These are phyloP conservation scores for Psilanteris sp. DNA, from an alignment of 1,140 invertebrate genomes.

Conservation along the genomic window DNA sequence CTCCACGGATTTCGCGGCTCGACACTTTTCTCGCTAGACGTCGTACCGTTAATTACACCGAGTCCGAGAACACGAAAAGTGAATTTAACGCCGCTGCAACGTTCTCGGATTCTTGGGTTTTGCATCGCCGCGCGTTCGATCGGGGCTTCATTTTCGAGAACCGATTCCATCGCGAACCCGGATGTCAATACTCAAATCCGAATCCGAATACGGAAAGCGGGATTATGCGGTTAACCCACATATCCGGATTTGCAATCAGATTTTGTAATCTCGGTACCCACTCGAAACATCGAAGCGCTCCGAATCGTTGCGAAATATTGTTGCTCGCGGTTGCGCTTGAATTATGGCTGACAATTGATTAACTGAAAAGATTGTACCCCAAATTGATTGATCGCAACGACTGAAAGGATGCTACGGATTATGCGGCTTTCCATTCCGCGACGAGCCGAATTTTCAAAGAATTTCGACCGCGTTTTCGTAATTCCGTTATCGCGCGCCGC, in stretches of 20 bases:
- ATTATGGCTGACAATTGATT: no score
- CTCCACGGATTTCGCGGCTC: conserved; percentile 22
- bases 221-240: conserved; percentile 25
- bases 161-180: conserved; percentile 2
- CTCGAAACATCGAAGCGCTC: conserved; percentile 9
- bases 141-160: conserved; percentile 1
- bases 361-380: no score
- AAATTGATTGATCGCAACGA: no score
- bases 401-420: no score
- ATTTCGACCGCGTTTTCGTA: no score
- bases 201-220: conserved; percentile 24
- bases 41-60: conserved; percentile 26
- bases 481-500: no score
- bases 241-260: conserved; percentile 26
- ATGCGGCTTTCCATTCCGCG: no score
- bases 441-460: no score
- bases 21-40: conserved; percentile 11
- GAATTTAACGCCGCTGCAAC: conserved; percentile 23
- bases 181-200: conserved; percentile 4
- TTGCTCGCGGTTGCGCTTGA: no score
- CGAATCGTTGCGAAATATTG: no score
- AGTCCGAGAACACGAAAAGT: conserved; percentile 20
- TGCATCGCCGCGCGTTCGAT: conserved; percentile 2
- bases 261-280: conserved; percentile 13
- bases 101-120: conserved; percentile 3